Evolutionary conservation across 2,113 vertebrate genomes (phyloP), one percentile per base, ranked within the genome.

Genomic region (Bagarius yarrelli): DNA sequence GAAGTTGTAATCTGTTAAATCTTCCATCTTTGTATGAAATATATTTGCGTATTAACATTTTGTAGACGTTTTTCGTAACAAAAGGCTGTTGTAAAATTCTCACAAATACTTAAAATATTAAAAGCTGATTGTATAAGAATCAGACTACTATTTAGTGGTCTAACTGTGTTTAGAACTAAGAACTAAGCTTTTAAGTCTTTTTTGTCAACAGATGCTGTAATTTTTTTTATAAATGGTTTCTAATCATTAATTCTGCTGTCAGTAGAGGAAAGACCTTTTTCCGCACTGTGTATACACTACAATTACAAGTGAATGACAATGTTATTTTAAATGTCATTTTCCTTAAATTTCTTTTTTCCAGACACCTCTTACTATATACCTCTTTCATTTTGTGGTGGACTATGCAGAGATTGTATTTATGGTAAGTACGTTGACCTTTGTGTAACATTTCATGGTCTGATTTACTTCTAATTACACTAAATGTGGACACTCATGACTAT

Each of bases 331-430:
- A n/a, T n/a, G n/a, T n/a, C n/a, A n/a, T 53, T 27, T 16, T 61
- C 6, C 14, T 8, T 6, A n/a, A n/a, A 6, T 84, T 89, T 87
- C 85, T 74, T 21, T 89, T 74, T 88, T 81, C 69, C 92, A 99
- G 98, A 99, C 98, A 25, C 98, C 98, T 0, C 91, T 99, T 87
- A 94, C 96, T 86, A 96, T 99, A 87, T 99, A 99, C 90, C 91
- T 97, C 85, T 99, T 99, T 87, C 98, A 99, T 91, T 99, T 99
- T 87, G 76, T 98, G 85, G 93, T 97, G 87, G 98, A 99, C 84
- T 98, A 98, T 61, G 95, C 96, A 74, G 98, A 99, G 81, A 88
- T 99, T 78, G 97, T 98, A 21, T 99, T 98, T 85, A 97, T 98
- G 94, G 98, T 99, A 89, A 96, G 96, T 90, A 50, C 12, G 27